Evolutionary conservation across 2,888 invertebrate genomes (phyloP).

Genomic region (Entomobrya multifasciata): DNA sequence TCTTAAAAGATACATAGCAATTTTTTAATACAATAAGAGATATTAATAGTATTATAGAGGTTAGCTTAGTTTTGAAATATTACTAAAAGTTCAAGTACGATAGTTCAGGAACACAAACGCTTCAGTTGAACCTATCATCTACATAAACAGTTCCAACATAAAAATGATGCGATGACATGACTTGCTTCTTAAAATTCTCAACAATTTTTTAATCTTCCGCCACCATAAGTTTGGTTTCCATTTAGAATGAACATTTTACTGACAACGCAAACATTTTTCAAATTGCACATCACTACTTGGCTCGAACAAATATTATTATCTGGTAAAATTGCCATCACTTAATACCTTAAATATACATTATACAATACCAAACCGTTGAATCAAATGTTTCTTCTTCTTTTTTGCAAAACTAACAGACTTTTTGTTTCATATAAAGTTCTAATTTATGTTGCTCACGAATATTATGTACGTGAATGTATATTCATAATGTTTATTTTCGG

Average conservation of each 20-base stretch:
- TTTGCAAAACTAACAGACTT: conserved; percentile 35
- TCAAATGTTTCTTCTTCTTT: background rate
- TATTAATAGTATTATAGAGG: background rate
- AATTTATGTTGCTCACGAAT: conserved; percentile 4
- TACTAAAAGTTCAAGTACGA: background rate
- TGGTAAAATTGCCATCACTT: background rate
- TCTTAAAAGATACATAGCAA: too few species aligned
- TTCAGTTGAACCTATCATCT: conserved; percentile 1
- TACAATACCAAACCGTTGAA: conserved; percentile 24
- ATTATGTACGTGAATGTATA: too few species aligned
- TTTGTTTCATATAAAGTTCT: background rate
- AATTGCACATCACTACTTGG: conserved; percentile 21
- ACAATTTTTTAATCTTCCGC: background rate
- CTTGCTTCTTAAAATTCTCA: background rate
- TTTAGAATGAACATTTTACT: background rate
- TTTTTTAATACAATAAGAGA: too few species aligned
- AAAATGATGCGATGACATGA: background rate
- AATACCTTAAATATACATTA: background rate
- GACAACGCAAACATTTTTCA: background rate
- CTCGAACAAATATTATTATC: background rate
- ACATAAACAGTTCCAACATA: background rate
- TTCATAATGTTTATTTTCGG: background rate
- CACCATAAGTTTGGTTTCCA: background rate
- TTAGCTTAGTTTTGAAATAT: background rate
- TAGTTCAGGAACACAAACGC: conserved; percentile 7